Evolutionary conservation across 2,888 invertebrate species (phyloP).

Genomic region (Ernsta delagoae): DNA sequence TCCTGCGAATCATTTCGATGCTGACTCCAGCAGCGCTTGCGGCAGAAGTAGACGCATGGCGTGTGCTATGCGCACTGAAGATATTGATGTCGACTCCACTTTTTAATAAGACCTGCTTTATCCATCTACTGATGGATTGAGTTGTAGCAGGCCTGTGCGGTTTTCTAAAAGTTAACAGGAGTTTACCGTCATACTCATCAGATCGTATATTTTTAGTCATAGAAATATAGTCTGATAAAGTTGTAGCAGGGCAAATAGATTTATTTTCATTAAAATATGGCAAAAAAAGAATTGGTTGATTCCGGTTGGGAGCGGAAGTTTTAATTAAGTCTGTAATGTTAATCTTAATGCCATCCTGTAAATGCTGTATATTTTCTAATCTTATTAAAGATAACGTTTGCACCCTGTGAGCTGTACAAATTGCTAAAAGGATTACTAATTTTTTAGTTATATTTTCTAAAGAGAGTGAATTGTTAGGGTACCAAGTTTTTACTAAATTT

Average conservation of each 20-base stretch:
- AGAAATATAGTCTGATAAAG: conserved; percentile 32
- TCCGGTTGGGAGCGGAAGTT: conserved; percentile 35
- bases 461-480: conserved; percentile 39
- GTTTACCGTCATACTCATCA: neutral
- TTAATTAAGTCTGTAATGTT: conserved; percentile 41
- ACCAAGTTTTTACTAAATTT: conserved; percentile 41
- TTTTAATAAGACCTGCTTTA: neutral
- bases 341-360: conserved; percentile 32
- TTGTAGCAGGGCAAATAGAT: conserved; percentile 42
- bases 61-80: conserved; percentile 32
- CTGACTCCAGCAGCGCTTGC: conserved; percentile 30
- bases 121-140: conserved; percentile 11
- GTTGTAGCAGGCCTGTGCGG: neutral
- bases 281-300: conserved; percentile 40
- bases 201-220: neutral
- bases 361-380: conserved; percentile 38
- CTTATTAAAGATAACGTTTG: conserved; percentile 44
- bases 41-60: conserved; percentile 40
- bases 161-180: neutral
- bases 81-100: conserved; percentile 7
- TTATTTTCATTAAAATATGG: conserved; percentile 38
- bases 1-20: conserved; percentile 29
- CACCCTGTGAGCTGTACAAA: conserved; percentile 44
- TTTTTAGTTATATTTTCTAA: conserved; percentile 46
- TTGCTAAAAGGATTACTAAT: conserved; percentile 43